A percentile compares a stretch with the other conserved stretches of the same genome.
These are phyloP conservation scores for Carcinoscorpius rotundicauda DNA, from an alignment of 1,140 invertebrate genomes.

Conservation along the genomic window DNA sequence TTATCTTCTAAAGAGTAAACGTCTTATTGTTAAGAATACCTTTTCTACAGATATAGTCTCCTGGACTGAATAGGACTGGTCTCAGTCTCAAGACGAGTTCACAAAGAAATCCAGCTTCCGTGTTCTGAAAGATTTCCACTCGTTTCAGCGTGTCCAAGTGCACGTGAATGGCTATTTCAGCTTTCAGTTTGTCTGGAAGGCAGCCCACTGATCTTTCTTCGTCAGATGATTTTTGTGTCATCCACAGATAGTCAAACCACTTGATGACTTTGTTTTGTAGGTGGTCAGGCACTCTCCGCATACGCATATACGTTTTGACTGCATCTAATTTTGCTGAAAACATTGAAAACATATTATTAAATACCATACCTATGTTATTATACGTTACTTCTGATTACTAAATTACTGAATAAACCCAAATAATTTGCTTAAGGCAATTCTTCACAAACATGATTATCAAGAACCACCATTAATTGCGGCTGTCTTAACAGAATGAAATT, in stretches of 20 bases:
- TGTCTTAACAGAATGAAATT: too few relatives aligned
- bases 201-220: conserved; percentile 90
- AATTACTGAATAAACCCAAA: too few relatives aligned
- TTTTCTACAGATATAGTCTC: conserved; percentile 98
- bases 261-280: conserved; percentile 96
- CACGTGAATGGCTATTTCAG: conserved; percentile 97
- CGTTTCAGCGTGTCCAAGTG: conserved; percentile 94
- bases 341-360: conserved; percentile 9
- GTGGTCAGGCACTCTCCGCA: conserved; percentile 83
- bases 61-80: conserved; percentile 93
- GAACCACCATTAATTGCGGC: too few relatives aligned
- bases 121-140: conserved; percentile 98
- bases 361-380: too few relatives aligned
- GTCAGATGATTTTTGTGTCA: conserved; percentile 94
- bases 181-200: conserved; percentile 93
- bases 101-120: conserved; percentile 95
- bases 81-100: conserved; percentile 86
- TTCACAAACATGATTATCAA: too few relatives aligned
- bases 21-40: conserved; percentile 45
- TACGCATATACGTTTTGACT: conserved; percentile 95
- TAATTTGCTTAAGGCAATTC: too few relatives aligned
- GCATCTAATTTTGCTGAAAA: conserved; percentile 86
- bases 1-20: conserved; percentile 27
- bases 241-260: conserved; percentile 98
- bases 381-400: too few relatives aligned